Evolutionary conservation across 2,797 vertebrate species (phyloP).

Genomic region (Haliaeetus vocifer): DNA sequence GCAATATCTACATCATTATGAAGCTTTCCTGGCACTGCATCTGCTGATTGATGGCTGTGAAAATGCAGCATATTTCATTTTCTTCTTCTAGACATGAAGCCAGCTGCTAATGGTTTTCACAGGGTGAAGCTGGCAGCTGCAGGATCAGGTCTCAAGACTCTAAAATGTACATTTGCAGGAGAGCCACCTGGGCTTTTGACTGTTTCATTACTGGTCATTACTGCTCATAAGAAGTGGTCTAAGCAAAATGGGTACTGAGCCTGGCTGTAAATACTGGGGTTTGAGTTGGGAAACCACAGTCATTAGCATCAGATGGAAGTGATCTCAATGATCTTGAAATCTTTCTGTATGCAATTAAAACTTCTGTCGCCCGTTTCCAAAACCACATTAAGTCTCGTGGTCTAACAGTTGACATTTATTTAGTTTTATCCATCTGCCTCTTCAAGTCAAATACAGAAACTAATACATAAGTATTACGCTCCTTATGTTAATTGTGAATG

Average conservation of each 20-base stretch:
- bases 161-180: not conserved
- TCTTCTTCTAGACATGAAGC: conserved; percentile 3
- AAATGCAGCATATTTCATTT: conserved; percentile 55
- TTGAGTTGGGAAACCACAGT: not conserved
- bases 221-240: not conserved
- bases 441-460: not conserved
- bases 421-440: not conserved
- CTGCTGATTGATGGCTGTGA: conserved; percentile 53
- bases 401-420: not conserved
- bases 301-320: not conserved
- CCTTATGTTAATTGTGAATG: not conserved
- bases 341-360: not conserved
- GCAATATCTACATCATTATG: conserved; percentile 30
- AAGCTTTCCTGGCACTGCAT: conserved; percentile 21
- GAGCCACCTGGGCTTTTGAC: conserved; percentile 31
- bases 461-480: not conserved
- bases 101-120: conserved; percentile 54
- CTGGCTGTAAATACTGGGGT: not conserved
- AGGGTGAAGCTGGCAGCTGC: conserved; percentile 42
- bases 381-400: not conserved
- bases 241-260: not conserved
- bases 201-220: conserved; percentile 4
- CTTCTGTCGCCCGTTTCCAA: not conserved
- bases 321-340: not conserved
- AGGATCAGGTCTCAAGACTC: conserved; percentile 22